Conservation (phyloP, 2,797 vertebrate genomes). For the Oceanodroma leucorhoa region DNA sequence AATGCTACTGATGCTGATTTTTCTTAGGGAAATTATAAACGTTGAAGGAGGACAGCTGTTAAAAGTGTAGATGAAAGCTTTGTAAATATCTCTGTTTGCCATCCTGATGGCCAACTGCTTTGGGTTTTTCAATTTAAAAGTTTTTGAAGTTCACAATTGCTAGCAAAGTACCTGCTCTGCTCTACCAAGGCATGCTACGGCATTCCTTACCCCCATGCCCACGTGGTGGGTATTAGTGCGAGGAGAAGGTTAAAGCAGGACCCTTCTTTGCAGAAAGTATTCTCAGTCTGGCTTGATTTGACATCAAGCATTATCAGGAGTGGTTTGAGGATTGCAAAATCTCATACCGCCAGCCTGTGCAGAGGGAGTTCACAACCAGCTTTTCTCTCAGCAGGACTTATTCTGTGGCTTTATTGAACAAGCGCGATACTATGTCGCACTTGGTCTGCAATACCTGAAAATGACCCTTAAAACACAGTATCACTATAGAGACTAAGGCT, state of each 20-base stretch:
- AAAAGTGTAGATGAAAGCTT: not conserved
- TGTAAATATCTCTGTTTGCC: not conserved
- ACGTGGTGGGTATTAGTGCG: rapidly evolving
- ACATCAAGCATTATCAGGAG: not conserved
- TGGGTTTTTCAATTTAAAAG: not conserved
- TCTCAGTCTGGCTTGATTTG: not conserved
- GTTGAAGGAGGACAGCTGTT: not conserved
- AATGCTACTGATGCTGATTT: not conserved
- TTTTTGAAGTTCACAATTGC: not conserved
- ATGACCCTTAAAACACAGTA: not conserved
- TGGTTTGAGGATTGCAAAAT: not conserved
- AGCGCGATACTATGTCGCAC: rapidly evolving
- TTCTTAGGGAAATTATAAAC: not conserved
- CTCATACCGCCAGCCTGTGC: not conserved
- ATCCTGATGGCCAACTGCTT: not conserved
- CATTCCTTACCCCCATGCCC: rapidly evolving
- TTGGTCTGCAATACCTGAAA: not conserved
- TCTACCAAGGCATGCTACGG: rapidly evolving
- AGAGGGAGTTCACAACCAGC: not conserved
- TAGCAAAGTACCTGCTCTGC: not conserved
- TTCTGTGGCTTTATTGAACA: not conserved
- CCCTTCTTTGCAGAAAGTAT: not conserved
- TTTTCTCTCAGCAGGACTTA: not conserved
- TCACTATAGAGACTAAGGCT: not conserved
- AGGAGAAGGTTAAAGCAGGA: not conserved